Evolutionary conservation across 2,113 vertebrate genomes (phyloP), one percentile per base, ranked within the genome.

Genomic region (Pagrus major): DNA sequence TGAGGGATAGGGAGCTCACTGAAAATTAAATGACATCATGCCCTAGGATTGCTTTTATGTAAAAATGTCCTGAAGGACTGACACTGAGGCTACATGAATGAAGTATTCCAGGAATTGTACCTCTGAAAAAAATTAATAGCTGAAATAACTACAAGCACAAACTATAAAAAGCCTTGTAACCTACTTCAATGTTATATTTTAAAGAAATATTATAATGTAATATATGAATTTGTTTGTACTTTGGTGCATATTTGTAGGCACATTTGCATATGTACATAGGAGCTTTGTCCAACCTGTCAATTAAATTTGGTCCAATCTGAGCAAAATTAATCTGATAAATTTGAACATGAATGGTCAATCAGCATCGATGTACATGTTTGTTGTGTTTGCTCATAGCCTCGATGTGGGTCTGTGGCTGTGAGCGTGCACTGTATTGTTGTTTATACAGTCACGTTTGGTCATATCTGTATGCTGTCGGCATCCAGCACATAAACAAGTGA

Each of bases 21-120:
- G 47, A 46, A 86, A 81, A 90, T 83, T 39, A 78, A 78, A 80
- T 81, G 71, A 75, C 44, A 71, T 71, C 1, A 21, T 73, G 56
- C 42, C 35, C 55, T 63, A 5, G 10, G 80, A 73, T 65, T 76
- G 78, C 37, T 74, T 86, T 89, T 84, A 66, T 83, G 69, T 66
- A 44, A 75, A 88, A 82, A 66, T 68, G 35, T 81, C 39, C 58
- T 51, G 10, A 35, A 66, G 70, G 71, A 60, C 9, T 31, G 39
- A 66, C 49, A 49, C 46, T 29, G 4, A 35, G 39, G 63, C 25
- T 14, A 20, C 55, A 51, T 37, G 6, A 77, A 75, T 33, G 10
- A 21, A 55, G 20, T 59, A 33, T 64, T 79, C 76, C 60, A 63
- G 37, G 39, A 74, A 71, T 11, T 31, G 16, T 27, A 16, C 44